Evolutionary conservation across 1,140 invertebrate species (phyloP), one percentile per base, ranked within the genome.

Genomic region (Leptinotarsa lineolata): DNA sequence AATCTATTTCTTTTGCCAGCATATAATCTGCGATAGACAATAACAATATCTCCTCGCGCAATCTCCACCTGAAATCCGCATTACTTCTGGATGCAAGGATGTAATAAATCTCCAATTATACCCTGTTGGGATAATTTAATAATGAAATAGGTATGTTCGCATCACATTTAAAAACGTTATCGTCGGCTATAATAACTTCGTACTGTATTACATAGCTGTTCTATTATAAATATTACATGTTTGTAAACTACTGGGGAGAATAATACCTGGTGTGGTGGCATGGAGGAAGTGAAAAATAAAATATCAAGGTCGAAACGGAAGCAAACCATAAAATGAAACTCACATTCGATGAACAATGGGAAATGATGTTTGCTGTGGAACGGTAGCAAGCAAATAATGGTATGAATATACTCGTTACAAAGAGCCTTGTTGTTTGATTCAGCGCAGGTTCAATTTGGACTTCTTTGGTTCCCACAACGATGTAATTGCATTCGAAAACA

Each of bases 231-330:
- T 68, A 68, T 68, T 68, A 68, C 44, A 20, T 48, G 66, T 68
- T 68, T 68, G 39, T 68, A 46, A 68, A 68, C 66, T 46, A 68
- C 66, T 46, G 66, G 45, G 30, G 66, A 63, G 61, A 22, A 63
- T 63, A 63, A 63, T 63, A 63, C 61, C 61, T 63, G 61, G 15
- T 63, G 20, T 48, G 18, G 20, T 48, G 12, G 5, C 45, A 44
- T 46, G 45, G 45, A 68, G 66, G 66, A 68, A 68, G 66, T 68
- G 30, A 44, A 68, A 68, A 68, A 68, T 68, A 68, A 68, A 68
- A 68, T 24, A 46, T 39, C 66, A 68, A 68, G 66, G 30, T 39
- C 39, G 66, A 46, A 46, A 22, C 66, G 66, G 66, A 68, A 68
- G 39, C 30, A 45, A 68, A 45, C 66, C 66, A 68, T 68, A 68